Base-by-base conservation (phyloP, 2,888 invertebrate species). In the Electrophaes corylata region DNA sequence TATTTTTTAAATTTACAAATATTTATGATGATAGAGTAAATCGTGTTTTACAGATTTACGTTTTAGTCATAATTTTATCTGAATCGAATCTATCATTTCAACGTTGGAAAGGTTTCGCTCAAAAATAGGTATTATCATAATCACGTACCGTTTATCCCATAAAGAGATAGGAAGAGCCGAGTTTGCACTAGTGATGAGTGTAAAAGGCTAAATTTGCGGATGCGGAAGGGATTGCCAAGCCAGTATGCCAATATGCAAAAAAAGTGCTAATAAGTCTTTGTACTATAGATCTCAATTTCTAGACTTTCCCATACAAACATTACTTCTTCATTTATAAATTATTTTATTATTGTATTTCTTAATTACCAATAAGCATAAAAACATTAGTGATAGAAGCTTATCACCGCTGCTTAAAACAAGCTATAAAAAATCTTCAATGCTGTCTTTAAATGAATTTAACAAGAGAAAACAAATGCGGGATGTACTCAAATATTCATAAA, bases 71-170 rank as follows among this genome's bases (percentile, higher is more conserved):
- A 44, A 16, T 18, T 23, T 44, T 51, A 51, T 51, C 23, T n/a
- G 23, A 48, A 62, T 41, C 57, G 41, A 56, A 63, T 48, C 57
- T 61, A 62, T 57, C 44, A 59, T 40, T 37, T 37, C 43, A 51
- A 26, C 35, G 35, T 44, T 43, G 12, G 40, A 14, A 39, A 44
- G 41, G 35, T 44, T 44, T 37, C 16, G 45, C 59, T 67, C 57
- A 56, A 62, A 64, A 65, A 65, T 62, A 60, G 63, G 66, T 63
- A 58, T 57, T 64, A 55, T 39, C 37, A 56, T 59, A 60, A 67
- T 68, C 40, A 67, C 65, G 64, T 55, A 57, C 54, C 58, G 49
- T 64, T 64, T 62, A 62, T 58, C 53, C 62, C 60, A 48, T 63
- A 62, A 64, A 45, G 47, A 60, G 53, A 53, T 51, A 56, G 55